phyloP scores from a whole-genome alignment of 2,888 invertebrate species.

The Alviniconcha strummeri region DNA sequence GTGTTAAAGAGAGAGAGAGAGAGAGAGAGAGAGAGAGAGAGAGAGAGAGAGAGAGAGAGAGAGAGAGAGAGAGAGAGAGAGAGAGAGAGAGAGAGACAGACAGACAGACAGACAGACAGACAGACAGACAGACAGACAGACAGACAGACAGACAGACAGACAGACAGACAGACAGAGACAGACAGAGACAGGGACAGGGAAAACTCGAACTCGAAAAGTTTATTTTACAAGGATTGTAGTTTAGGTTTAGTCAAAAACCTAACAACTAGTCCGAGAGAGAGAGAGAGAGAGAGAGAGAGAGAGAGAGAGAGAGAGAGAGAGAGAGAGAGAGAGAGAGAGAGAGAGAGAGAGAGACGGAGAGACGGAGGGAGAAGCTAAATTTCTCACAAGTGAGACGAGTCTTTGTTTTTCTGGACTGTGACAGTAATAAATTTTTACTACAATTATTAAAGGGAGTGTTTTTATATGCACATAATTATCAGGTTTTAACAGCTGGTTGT shows the following conservation, averaged over 20 bases:
- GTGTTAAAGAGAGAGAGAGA: background rate
- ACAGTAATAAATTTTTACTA: too few species aligned
- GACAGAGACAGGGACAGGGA: background rate
- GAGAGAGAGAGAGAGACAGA: background rate
- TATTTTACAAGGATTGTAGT: background rate
- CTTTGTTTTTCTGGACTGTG: too few species aligned
- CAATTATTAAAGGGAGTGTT: too few species aligned
- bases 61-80: background rate
- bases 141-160: background rate
- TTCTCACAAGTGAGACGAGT: too few species aligned
- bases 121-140: slow-evolving; percentile 2
- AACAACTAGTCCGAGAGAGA: background rate
- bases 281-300: slow-evolving; percentile 6
- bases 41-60: background rate
- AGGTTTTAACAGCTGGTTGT: too few species aligned
- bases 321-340: slow-evolving; percentile 20
- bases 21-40: background rate
- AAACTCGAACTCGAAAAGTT: too few species aligned
- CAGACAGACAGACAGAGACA: background rate
- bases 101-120: background rate
- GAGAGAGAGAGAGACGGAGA: background rate
- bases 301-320: slow-evolving; percentile 17
- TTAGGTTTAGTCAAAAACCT: background rate
- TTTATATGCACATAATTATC: too few species aligned
- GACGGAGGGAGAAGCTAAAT: background rate